Conservation (phyloP, 2,113 vertebrate species). For the Mystacornis crossleyi region DNA sequence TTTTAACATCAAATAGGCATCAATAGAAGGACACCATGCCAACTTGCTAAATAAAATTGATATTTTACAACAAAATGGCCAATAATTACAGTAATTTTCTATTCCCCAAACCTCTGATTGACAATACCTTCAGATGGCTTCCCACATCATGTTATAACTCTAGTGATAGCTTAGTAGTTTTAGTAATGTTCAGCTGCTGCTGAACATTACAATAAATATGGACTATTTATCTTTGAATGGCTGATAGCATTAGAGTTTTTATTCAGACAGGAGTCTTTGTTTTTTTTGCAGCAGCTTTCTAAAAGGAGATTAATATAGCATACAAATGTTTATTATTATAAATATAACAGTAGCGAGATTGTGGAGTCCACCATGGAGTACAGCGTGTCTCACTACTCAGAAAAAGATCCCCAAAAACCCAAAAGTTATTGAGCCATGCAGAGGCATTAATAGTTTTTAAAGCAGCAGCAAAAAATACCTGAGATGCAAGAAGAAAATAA, state of each 20-base stretch:
- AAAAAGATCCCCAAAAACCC: neutral
- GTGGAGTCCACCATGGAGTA: neutral
- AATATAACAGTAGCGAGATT: neutral
- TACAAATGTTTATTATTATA: neutral
- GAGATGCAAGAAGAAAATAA: neutral
- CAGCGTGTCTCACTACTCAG: neutral
- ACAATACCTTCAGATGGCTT: constrained; percentile 26
- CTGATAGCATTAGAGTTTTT: constrained; percentile 33
- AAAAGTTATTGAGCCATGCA: neutral
- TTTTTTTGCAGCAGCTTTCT: constrained; percentile 21
- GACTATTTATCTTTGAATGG: constrained; percentile 33
- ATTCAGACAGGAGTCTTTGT: constrained; percentile 31
- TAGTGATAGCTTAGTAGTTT: neutral
- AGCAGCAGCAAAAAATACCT: neutral
- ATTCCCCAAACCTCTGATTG: constrained; percentile 14
- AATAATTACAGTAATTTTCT: constrained; percentile 57
- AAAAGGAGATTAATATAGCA: neutral
- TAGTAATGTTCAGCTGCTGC: too few relatives aligned
- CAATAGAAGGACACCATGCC: neutral
- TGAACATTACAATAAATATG: constrained; percentile 48
- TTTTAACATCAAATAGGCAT: neutral
- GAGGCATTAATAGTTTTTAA: neutral
- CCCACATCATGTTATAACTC: neutral
- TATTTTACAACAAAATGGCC: constrained; percentile 9
- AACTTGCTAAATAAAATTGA: neutral